These are phyloP conservation scores for Echinometra lucunter DNA, from an alignment of 53 echinoderm and acorn worm genomes.

Conservation along the genomic window DNA sequence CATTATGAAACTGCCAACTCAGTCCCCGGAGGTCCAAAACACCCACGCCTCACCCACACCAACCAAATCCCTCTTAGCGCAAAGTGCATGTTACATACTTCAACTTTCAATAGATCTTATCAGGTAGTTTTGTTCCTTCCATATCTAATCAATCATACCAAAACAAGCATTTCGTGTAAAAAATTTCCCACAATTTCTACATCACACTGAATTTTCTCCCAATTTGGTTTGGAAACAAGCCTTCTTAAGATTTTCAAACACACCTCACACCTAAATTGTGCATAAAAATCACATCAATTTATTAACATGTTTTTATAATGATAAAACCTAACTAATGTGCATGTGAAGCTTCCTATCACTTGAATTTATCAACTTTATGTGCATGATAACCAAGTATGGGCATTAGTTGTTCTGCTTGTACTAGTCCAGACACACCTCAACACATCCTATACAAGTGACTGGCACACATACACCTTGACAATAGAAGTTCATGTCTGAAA, in stretches of 20 bases:
- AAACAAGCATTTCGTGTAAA: conserved; percentile 26
- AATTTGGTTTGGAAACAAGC: not conserved
- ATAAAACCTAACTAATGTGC: not conserved
- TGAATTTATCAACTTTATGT: not conserved
- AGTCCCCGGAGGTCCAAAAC: not conserved
- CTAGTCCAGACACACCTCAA: not conserved
- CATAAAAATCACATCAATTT: not conserved
- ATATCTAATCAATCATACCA: conserved; percentile 25
- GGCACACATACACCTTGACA: conserved; percentile 27
- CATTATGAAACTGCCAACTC: not conserved
- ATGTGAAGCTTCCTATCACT: not conserved
- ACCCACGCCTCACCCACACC: not conserved
- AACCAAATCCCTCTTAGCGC: not conserved
- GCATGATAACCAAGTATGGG: not conserved
- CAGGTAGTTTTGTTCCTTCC: conserved; percentile 23
- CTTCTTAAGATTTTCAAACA: not conserved
- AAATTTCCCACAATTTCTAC: conserved; percentile 21
- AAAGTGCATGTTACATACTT: conserved; percentile 14
- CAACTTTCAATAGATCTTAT: conserved; percentile 28
- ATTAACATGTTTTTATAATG: not conserved
- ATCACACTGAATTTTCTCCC: not conserved
- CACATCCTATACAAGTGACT: not conserved
- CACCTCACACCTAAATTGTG: not conserved
- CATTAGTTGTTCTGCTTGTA: not conserved
- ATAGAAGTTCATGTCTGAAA: conserved; percentile 22